Base-by-base conservation (phyloP, 1,140 invertebrate genomes). In the Drosophila miranda region DNA sequence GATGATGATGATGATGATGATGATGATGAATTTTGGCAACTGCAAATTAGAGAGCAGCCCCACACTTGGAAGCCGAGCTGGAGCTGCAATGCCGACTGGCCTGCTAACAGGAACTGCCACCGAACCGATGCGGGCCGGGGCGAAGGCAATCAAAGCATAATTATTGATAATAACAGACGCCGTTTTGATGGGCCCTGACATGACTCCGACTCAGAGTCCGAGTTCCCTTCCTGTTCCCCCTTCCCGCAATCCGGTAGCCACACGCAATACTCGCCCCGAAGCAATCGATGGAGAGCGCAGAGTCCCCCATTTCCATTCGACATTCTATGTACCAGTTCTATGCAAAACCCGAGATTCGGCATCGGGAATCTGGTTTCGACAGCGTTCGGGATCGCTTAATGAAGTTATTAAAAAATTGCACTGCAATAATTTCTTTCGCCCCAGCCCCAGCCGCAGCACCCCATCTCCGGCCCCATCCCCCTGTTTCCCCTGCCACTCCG, bases 351-450 rank as follows among this genome's bases (percentile, higher is more conserved):
- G 41, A 52, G 44, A 52, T 8, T 73, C 43, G 46, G 21, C 38
- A 55, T 55, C 53, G 53, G 53, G 53, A 63, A 63, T 73, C 52
- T 51, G 59, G 49, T 56, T 72, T 63, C 34, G 69, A 46, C 59
- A 54, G 48, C 13, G 34, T 60, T 55, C 34, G 59, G 45, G 43
- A 48, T 49, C 42, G 57, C 55, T 61, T 87, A 86, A 87, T 87
- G 83, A 87, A 87, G 83, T 87, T 87, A 87, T 87, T 87, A 87
- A 87, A 82, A 82, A 78, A 82, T 76, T 75, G 82, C 82, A 75
- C 26, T 66, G 71, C 70, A 78, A 72, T 87, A 77, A 82, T 80
- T 84, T 84, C 11, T 30, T 30, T 30, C 7, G 7, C 28, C 2
- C 8, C 30, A 30, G 2, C 30, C 8, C 2, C 45, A 61, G 34